Evolutionary conservation across 53 echinoderm and acorn worm genomes (phyloP).

Genomic region (Henricia sp.): DNA sequence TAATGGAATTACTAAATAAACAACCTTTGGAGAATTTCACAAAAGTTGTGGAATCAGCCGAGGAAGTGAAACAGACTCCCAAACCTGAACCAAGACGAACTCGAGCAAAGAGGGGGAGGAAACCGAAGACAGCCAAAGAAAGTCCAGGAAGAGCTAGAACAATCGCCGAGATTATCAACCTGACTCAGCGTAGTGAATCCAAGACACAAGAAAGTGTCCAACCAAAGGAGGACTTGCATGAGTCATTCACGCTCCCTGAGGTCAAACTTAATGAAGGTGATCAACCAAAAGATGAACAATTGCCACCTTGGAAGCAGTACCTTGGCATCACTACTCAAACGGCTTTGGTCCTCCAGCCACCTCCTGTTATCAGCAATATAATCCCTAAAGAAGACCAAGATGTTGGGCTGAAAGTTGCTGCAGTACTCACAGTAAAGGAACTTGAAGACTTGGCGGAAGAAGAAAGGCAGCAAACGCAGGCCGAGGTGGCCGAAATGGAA

Average conservation of each 20-base stretch:
- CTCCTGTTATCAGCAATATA: constrained; percentile 10
- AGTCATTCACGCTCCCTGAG: constrained; percentile 22
- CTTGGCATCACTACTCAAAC: constrained; percentile 22
- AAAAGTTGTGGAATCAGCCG: constrained; percentile 14
- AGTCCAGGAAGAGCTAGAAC: constrained; percentile 52
- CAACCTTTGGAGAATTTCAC: constrained; percentile 14
- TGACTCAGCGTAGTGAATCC: constrained; percentile 19
- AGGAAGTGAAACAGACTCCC: constrained; percentile 32
- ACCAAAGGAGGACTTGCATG: constrained; percentile 22
- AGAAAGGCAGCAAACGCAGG: constrained; percentile 47
- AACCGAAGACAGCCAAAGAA: constrained; percentile 58
- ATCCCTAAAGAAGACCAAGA: constrained; percentile 26
- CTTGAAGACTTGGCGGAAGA: constrained; percentile 10
- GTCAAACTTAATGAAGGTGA: constrained; percentile 24
- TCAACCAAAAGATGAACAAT: constrained; percentile 4
- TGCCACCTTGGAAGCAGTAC: constrained; percentile 38
- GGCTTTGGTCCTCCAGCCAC: constrained; percentile 43
- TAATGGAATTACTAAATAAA: not conserved
- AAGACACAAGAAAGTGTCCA: constrained; percentile 30
- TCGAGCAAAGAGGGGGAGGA: constrained; percentile 37
- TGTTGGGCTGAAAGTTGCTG: constrained; percentile 23
- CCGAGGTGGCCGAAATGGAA: constrained; percentile 70
- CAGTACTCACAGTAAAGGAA: not conserved
- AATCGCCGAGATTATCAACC: constrained; percentile 50
- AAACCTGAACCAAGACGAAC: constrained; percentile 45